Base-by-base conservation (phyloP, 2,797 vertebrate species). In the Bovichtus variegatus region DNA sequence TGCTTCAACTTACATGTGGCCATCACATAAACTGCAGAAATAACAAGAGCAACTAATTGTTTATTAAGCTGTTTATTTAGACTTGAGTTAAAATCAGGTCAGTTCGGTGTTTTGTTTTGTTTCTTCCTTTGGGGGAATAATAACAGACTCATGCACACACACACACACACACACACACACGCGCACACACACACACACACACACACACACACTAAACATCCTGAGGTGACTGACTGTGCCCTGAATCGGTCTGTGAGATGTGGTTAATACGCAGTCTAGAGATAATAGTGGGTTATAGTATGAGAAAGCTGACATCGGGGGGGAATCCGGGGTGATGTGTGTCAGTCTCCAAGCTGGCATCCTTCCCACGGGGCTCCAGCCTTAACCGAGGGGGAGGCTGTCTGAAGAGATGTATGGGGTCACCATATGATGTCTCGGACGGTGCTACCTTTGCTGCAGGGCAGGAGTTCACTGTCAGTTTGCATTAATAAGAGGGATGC, bases 341-440 rank as follows among this genome's bases (percentile, higher is more conserved):
- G 90, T 90, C 82, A 77, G 77, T 75, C 82, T 78, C 80, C 80
- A 91, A 83, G 85, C 92, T 94, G 94, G 90, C 87, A 73, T 61
- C 64, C 78, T 94, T 95, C 93, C 91, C 93, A 93, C 86, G 88
- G 88, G 83, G 87, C 76, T 89, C 84, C 84, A 81, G 75, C 78
- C 83, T 68, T 43, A 66, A 66, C 66, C 11, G 74, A 29, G 62
- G 78, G 62, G 58, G 81, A 74, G 65, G 69, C 50, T 81, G 89
- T 85, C 84, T 84, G 76, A 74, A 50, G 75, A 72, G 86, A 86
- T 80, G 78, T 70, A 50, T 71, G 81, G 85, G 90, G 92, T 93
- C 93, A 92, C 69, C 90, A 91, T 89, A 92, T 91, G 89, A 87
- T 74, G 90, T 84, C 80, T 90, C 78, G 55, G 75, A 81, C 51